A percentile compares a stretch with the other conserved stretches of the same genome.
These are phyloP conservation scores for Pomatostomus ruficeps DNA, from an alignment of 2,113 vertebrate species.

Conservation along the genomic window DNA sequence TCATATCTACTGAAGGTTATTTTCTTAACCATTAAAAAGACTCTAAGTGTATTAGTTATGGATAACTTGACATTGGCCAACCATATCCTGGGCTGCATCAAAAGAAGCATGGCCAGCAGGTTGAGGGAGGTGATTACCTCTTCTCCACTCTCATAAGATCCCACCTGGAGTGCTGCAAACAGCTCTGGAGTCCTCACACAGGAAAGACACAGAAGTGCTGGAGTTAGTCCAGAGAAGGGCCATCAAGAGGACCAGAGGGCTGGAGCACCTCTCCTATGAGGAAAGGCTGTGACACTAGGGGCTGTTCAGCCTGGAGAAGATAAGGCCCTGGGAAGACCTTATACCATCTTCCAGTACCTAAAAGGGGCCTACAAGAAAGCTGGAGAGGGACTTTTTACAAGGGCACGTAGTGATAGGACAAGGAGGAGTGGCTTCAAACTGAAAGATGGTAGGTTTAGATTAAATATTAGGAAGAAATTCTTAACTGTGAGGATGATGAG, in stretches of 20 bases:
- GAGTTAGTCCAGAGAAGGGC: not conserved
- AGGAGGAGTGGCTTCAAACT: not conserved
- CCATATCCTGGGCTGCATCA: not conserved
- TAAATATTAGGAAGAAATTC: not conserved
- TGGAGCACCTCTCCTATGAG: not conserved
- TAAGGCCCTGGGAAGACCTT: not conserved
- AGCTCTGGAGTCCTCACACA: not conserved
- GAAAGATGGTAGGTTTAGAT: not conserved
- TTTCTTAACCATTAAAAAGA: not conserved
- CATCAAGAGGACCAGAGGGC: not conserved
- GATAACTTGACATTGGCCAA: not conserved
- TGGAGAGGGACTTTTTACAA: not conserved
- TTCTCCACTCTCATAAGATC: not conserved
- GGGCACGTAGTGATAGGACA: not conserved
- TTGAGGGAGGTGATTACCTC: not conserved
- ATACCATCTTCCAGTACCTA: not conserved
- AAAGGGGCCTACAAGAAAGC: not conserved
- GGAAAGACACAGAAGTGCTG: not conserved
- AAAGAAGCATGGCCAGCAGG: not conserved
- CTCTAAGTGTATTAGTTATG: not conserved
- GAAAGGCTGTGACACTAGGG: not conserved
- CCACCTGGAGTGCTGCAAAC: not conserved
- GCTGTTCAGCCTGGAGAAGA: not conserved
- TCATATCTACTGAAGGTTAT: not conserved
- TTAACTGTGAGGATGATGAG: not conserved